Conservation (phyloP, 2,888 invertebrate genomes). For the Limnephilus auricula region DNA sequence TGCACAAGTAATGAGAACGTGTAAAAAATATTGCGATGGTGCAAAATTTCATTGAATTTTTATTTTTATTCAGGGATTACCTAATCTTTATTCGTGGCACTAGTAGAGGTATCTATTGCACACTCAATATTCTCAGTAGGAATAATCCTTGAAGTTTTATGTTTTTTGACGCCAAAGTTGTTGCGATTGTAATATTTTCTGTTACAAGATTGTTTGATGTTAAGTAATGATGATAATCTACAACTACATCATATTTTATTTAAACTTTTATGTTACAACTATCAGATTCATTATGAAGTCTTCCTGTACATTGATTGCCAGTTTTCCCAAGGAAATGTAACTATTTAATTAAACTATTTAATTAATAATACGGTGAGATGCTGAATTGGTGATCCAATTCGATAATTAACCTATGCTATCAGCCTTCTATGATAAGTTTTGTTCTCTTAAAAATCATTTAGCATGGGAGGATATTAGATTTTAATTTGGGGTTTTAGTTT, state of each 20-base stretch:
- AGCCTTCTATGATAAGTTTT: no score
- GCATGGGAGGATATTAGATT: no score
- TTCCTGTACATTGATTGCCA: neutral
- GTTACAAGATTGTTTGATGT: neutral
- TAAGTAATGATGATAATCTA: neutral
- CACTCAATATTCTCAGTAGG: slow-evolving; percentile 3
- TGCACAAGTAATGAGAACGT: slow-evolving; percentile 20
- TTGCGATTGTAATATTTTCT: neutral
- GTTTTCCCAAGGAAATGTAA: neutral
- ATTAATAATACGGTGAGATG: neutral
- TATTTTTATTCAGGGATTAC: neutral
- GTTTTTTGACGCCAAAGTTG: neutral
- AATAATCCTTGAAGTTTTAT: neutral
- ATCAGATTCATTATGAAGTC: neutral
- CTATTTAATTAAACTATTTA: neutral
- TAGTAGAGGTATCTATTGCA: neutral
- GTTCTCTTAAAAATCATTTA: no score
- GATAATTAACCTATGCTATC: no score
- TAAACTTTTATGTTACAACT: neutral
- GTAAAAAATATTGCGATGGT: slow-evolving; percentile 5
- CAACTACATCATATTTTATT: no score
- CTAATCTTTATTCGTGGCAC: neutral
- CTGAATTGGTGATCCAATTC: neutral
- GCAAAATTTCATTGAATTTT: slow-evolving; percentile 26
- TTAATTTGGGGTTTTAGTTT: no score